Base-by-base conservation (phyloP, 2,113 vertebrate species). In the Vulpes lagopus region DNA sequence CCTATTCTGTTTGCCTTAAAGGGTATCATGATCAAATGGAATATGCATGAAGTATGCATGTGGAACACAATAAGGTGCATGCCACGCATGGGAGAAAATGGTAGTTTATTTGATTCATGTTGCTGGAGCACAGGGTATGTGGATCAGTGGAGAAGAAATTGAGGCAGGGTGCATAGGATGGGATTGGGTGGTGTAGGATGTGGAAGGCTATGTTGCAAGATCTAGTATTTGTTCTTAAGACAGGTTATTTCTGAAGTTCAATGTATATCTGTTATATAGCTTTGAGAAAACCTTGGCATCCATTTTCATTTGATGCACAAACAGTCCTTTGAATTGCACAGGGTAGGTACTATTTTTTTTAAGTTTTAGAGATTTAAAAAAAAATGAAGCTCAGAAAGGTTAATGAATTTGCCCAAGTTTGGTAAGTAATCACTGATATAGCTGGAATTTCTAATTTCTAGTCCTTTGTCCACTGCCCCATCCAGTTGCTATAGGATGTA, bases 281-380 rank as follows among this genome's bases (percentile, higher is more conserved):
- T 95, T 89, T 92, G n/a, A 83, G 84, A 79, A 89, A 89, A 86
- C 20, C 57, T 78, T 73, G 4, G 74, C 84, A 80, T 49, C 55
- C n/a, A 27, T 87, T 79, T 92, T 95, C 20, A 82, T 76, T 65
- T 80, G 55, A 83, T 91, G 43, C 38, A 15, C 12, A 79, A 78
- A 62, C 10, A 12, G 23, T 38, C 16, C 80, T 71, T 92, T 74
- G 65, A 95, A 71, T 94, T 90, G 35, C 43, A 43, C 30, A 86
- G 53, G 4, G 12, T 35, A 87, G 6, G 14, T 92, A 57, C 15
- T 89, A 3, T 94, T 79, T 79, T 79, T 92, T 15, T 89, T 59
- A 27, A 27, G 49, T 92, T 92, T 65, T 71, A 81, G 73, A 71
- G 22, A 64, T 71, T 60, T 19, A 11, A 35, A 60, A 84, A 30